Percentiles rank a stretch among this genome's conserved stretches.
Conservation (phyloP, 2,113 vertebrate genomes). For the Zosterops japonicus region DNA sequence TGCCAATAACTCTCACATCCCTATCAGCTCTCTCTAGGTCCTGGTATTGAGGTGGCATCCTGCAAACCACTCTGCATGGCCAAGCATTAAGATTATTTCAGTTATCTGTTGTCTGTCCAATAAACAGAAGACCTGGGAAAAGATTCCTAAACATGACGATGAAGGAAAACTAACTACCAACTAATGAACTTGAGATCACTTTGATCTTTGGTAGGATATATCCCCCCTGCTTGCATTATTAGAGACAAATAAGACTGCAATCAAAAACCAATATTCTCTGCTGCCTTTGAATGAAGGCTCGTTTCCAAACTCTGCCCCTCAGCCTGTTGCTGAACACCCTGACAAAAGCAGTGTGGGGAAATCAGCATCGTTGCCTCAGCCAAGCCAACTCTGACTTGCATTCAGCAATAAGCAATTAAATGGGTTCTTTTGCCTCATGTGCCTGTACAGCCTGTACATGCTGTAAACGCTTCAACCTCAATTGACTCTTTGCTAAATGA, state of each 20-base stretch:
- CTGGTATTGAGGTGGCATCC: neutral
- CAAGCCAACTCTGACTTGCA: neutral
- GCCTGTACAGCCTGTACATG: slow-evolving; percentile 56
- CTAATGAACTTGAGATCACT: neutral
- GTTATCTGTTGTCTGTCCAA: neutral
- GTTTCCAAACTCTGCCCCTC: neutral
- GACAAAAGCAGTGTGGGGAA: neutral
- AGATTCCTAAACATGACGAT: neutral
- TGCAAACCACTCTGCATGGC: neutral
- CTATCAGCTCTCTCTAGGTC: neutral
- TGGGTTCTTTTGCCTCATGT: slow-evolving; percentile 43
- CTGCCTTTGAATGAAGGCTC: neutral
- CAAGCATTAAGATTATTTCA: neutral
- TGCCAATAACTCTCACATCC: neutral
- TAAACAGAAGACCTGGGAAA: neutral
- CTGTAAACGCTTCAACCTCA: slow-evolving; percentile 74
- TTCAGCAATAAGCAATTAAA: slow-evolving; percentile 57
- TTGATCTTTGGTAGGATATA: neutral
- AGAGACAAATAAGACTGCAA: neutral
- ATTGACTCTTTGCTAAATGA: slow-evolving; percentile 75
- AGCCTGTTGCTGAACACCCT: neutral
- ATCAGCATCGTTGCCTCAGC: neutral
- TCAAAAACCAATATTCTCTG: neutral
- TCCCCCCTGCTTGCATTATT: neutral
- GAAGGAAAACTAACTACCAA: neutral